Conservation (phyloP, 2,888 invertebrate species). For the Tryphoninae sp. region DNA sequence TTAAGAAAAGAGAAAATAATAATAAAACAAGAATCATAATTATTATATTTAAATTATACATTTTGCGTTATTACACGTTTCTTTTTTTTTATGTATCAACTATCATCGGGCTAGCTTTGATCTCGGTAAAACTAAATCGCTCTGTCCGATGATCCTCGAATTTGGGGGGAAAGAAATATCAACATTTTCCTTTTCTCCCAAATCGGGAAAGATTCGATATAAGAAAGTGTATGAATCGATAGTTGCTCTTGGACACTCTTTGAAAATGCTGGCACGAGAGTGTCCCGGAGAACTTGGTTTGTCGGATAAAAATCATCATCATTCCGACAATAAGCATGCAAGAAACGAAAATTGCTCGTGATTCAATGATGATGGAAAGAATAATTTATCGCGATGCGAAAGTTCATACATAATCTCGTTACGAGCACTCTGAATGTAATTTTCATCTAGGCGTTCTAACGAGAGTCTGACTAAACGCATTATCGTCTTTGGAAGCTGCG, state of each 20-base stretch:
- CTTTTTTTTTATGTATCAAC: slow-evolving; percentile 34
- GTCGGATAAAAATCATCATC: slow-evolving; percentile 1
- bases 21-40: slow-evolving; percentile 63
- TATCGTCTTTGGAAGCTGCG: background rate
- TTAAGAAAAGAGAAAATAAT: slow-evolving; percentile 39
- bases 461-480: background rate
- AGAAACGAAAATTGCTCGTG: background rate
- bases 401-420: background rate
- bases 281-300: background rate
- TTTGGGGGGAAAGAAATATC: background rate
- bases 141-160: slow-evolving; percentile 29
- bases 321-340: background rate
- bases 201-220: background rate
- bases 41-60: slow-evolving; percentile 63
- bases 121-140: slow-evolving; percentile 32
- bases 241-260: background rate
- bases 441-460: background rate
- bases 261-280: slow-evolving; percentile 3
- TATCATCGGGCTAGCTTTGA: slow-evolving; percentile 51
- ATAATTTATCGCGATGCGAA: background rate
- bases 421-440: background rate
- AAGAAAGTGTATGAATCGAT: slow-evolving; percentile 3
- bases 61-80: slow-evolving; percentile 44
- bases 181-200: background rate
- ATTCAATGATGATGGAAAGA: background rate